Conservation (phyloP, 2,113 vertebrate genomes). For the Danionella cerebrum region DNA sequence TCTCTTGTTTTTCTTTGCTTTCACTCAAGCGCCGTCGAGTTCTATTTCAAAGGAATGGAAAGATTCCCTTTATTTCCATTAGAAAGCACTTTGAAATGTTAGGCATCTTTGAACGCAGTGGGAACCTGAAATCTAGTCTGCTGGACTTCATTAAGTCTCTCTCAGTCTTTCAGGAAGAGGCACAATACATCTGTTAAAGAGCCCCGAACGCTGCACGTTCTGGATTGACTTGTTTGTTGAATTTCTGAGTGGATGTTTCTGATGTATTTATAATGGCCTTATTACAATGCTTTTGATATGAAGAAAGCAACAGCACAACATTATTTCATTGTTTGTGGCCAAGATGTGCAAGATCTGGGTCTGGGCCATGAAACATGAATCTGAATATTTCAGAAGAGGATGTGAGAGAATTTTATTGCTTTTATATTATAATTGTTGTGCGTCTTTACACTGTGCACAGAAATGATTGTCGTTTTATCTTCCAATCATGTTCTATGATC, state of each 20-base stretch:
- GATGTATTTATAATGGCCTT: constrained; percentile 72
- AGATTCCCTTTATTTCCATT: constrained; percentile 65
- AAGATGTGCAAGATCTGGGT: constrained; percentile 31
- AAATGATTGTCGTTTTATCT: too few relatives aligned
- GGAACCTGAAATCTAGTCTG: constrained; percentile 48
- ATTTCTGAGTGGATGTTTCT: constrained; percentile 67
- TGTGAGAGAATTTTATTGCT: background rate
- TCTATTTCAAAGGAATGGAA: constrained; percentile 54
- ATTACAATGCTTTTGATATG: constrained; percentile 71
- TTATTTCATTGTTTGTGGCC: constrained; percentile 45
- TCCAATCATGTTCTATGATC: too few relatives aligned
- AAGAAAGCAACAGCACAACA: constrained; percentile 60
- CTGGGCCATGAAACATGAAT: background rate
- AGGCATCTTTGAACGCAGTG: constrained; percentile 67
- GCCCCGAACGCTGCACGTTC: constrained; percentile 62
- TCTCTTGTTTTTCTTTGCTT: constrained; percentile 28
- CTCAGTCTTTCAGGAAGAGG: constrained; percentile 47
- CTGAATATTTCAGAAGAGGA: constrained; percentile 7
- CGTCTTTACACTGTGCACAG: too few relatives aligned
- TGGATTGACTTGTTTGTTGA: constrained; percentile 74
- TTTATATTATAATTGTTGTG: too few relatives aligned
- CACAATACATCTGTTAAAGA: constrained; percentile 57
- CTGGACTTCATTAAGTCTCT: constrained; percentile 59
- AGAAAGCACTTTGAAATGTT: constrained; percentile 57
- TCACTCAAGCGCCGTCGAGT: constrained; percentile 27